These are phyloP conservation scores for Hypanus sabinus DNA, from an alignment of 2,113 vertebrate genomes.

Conservation along the genomic window DNA sequence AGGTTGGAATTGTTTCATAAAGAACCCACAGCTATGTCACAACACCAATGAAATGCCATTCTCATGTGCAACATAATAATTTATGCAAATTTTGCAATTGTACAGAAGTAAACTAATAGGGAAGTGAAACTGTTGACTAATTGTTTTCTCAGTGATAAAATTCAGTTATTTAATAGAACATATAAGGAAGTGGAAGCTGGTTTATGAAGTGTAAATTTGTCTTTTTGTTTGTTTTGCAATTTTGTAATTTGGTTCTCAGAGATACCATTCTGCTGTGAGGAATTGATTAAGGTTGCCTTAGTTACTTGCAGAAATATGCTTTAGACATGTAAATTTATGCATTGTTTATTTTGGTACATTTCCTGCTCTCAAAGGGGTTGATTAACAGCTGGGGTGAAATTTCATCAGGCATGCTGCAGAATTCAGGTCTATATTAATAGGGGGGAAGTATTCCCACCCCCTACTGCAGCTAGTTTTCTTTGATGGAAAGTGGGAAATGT, in stretches of 20 bases:
- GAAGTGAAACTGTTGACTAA: neutral
- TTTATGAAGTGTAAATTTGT: neutral
- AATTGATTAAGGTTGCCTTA: neutral
- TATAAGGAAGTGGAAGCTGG: too few species aligned
- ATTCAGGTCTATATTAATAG: neutral
- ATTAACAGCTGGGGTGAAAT: neutral
- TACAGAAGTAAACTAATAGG: neutral
- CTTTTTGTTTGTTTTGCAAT: neutral
- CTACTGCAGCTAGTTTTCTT: too few species aligned
- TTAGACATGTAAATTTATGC: neutral
- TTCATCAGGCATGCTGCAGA: neutral
- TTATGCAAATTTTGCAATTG: conserved; percentile 11
- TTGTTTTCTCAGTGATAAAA: neutral
- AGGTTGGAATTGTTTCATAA: neutral
- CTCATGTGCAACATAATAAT: neutral
- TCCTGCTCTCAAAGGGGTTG: neutral
- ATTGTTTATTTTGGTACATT: neutral
- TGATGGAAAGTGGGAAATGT: neutral
- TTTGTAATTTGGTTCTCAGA: neutral
- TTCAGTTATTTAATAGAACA: neutral
- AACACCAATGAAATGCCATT: neutral
- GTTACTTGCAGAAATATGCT: neutral
- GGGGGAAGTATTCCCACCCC: too few species aligned
- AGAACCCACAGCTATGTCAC: neutral
- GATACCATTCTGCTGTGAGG: neutral